A percentile compares a stretch with the other conserved stretches of the same genome.
Conservation (phyloP, 2,797 vertebrate genomes). For the Lutjanus campechanus region DNA sequence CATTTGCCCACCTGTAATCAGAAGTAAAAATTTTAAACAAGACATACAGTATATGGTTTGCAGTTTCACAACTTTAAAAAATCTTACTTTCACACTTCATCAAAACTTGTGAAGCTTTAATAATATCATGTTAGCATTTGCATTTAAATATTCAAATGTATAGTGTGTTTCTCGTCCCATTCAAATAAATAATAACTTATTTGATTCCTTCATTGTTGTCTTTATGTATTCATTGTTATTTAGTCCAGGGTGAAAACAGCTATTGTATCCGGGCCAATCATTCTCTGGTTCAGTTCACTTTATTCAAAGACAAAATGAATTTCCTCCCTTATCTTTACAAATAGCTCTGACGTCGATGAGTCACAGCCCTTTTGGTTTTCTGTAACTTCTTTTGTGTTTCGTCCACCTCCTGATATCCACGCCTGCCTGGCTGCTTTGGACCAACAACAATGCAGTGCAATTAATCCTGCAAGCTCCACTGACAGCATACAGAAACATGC, state of each 20-base stretch:
- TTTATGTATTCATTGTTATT: slow-evolving; percentile 25
- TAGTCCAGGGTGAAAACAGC: neutral
- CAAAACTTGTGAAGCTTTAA: neutral
- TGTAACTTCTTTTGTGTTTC: slow-evolving; percentile 35
- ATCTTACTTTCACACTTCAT: neutral
- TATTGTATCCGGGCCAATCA: neutral
- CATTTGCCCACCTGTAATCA: neutral
- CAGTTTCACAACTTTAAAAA: neutral
- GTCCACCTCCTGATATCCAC: slow-evolving; percentile 23
- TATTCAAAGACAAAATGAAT: slow-evolving; percentile 36
- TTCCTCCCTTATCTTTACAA: slow-evolving; percentile 25
- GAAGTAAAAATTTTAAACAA: neutral
- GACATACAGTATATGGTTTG: neutral
- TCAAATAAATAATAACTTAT: neutral
- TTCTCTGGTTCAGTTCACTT: neutral
- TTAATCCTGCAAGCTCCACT: slow-evolving; percentile 39
- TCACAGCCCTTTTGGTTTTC: slow-evolving; percentile 1
- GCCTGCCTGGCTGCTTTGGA: slow-evolving; percentile 19
- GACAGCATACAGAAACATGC: slow-evolving; percentile 24
- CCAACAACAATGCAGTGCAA: slow-evolving; percentile 51
- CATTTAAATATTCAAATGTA: neutral
- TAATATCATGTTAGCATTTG: neutral
- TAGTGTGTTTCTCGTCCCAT: neutral
- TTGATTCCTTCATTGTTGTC: slow-evolving; percentile 5
- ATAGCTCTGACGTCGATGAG: slow-evolving; percentile 24